Conservation (phyloP, 53 echinoderm and acorn worm genomes). For the Crossaster papposus region DNA sequence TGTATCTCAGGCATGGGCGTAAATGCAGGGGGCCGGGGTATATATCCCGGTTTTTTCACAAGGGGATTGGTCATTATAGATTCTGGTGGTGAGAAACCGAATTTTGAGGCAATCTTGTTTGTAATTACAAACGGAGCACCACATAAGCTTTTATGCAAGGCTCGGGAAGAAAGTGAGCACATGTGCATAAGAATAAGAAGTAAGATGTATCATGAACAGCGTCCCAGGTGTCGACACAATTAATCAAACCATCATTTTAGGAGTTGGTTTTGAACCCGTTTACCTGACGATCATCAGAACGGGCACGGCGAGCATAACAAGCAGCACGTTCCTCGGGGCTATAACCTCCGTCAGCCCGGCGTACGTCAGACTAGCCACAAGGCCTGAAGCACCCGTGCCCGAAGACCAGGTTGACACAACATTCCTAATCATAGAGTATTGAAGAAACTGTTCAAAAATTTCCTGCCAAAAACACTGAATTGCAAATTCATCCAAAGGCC, state of each 20-base stretch:
- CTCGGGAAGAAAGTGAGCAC: too few species aligned
- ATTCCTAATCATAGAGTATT: not conserved
- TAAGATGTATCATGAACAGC: not conserved
- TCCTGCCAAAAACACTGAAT: too few species aligned
- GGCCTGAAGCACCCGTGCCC: constrained; percentile 73
- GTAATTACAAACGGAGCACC: too few species aligned
- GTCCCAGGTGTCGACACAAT: not conserved
- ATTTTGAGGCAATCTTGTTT: too few species aligned
- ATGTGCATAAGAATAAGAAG: too few species aligned
- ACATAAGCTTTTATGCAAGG: too few species aligned
- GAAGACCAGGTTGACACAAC: constrained; percentile 57
- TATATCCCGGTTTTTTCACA: too few species aligned
- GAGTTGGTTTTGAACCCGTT: not conserved
- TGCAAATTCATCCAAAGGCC: too few species aligned
- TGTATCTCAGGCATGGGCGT: too few species aligned
- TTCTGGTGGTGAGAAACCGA: too few species aligned
- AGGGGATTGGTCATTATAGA: too few species aligned
- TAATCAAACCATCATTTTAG: not conserved
- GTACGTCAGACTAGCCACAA: constrained; percentile 63
- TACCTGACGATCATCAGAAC: constrained; percentile 48
- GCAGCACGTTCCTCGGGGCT: constrained; percentile 56
- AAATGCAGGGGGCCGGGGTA: too few species aligned
- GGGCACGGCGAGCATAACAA: constrained; percentile 69
- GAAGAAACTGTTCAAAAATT: not conserved
- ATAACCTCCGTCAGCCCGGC: constrained; percentile 62